Evolutionary conservation across 2,113 vertebrate species (phyloP).

Genomic region (Axis porcinus): DNA sequence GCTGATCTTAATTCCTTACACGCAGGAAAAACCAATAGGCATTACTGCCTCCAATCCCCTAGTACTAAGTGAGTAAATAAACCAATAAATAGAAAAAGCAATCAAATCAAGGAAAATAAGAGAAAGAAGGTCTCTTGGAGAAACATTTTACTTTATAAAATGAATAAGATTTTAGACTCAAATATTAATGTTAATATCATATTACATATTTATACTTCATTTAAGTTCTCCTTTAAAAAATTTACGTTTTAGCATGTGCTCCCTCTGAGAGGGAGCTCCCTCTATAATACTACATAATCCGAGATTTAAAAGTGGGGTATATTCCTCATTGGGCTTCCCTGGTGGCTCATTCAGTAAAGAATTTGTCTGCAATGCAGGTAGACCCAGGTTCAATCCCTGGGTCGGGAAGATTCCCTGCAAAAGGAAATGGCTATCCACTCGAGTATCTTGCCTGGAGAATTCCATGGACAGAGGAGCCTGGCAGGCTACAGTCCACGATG

Average conservation of each 20-base stretch:
- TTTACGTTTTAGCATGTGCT: background rate
- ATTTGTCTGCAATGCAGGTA: background rate
- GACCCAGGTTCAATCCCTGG: background rate
- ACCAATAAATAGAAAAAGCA: background rate
- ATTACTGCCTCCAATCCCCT: background rate
- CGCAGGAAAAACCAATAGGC: background rate
- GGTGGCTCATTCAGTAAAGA: background rate
- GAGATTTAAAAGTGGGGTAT: background rate
- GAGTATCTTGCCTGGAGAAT: background rate
- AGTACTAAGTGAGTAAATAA: background rate
- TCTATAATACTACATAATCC: background rate
- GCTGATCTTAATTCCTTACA: background rate
- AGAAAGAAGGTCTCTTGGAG: background rate
- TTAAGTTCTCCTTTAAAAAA: background rate
- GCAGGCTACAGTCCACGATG: background rate
- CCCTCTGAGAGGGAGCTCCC: background rate
- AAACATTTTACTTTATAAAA: background rate
- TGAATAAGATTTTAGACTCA: background rate
- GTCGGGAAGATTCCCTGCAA: background rate
- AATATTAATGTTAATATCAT: background rate
- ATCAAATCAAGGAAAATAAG: background rate
- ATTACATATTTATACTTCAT: background rate
- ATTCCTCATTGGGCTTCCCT: background rate
- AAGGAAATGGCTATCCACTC: background rate
- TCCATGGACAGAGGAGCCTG: background rate